phyloP scores from a whole-genome alignment of 23 tunicate species.

The Styela clava region DNA sequence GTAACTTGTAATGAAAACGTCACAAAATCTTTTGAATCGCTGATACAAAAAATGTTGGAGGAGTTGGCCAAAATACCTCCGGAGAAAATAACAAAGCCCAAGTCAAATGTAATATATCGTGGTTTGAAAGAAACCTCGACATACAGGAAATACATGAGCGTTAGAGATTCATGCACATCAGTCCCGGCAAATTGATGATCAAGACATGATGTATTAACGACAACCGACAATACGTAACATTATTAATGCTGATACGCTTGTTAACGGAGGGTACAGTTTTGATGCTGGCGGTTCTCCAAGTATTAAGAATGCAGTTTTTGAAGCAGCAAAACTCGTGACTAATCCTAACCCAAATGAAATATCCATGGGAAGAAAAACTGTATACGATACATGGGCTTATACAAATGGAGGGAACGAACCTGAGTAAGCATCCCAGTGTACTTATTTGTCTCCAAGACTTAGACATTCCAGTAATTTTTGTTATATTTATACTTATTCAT shows the following conservation, averaged over 20 bases:
- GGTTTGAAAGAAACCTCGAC: background rate
- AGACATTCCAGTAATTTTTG: no score
- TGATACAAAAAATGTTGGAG: slow-evolving; percentile 31
- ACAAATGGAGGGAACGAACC: background rate
- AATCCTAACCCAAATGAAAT: slow-evolving; percentile 34
- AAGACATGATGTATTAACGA: no score
- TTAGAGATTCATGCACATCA: no score
- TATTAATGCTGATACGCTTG: slow-evolving; percentile 46
- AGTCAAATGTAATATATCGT: slow-evolving; percentile 33
- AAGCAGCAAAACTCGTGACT: slow-evolving; percentile 40
- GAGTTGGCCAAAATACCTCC: background rate
- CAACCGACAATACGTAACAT: no score
- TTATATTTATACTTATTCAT: no score
- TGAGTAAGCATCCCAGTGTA: slow-evolving; percentile 4
- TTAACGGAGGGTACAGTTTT: slow-evolving; percentile 42
- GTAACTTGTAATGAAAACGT: slow-evolving; percentile 88
- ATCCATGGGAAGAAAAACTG: slow-evolving; percentile 22
- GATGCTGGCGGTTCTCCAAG: slow-evolving; percentile 39
- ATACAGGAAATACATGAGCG: no score
- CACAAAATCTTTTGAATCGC: slow-evolving; percentile 49
- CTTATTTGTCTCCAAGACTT: no score
- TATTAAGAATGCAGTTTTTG: slow-evolving; percentile 30
- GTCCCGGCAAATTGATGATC: no score
- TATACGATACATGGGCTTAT: slow-evolving; percentile 53
- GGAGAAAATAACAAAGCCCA: background rate